Evolutionary conservation across 2,113 vertebrate species (phyloP).

Genomic region (Malurus cyaneus): DNA sequence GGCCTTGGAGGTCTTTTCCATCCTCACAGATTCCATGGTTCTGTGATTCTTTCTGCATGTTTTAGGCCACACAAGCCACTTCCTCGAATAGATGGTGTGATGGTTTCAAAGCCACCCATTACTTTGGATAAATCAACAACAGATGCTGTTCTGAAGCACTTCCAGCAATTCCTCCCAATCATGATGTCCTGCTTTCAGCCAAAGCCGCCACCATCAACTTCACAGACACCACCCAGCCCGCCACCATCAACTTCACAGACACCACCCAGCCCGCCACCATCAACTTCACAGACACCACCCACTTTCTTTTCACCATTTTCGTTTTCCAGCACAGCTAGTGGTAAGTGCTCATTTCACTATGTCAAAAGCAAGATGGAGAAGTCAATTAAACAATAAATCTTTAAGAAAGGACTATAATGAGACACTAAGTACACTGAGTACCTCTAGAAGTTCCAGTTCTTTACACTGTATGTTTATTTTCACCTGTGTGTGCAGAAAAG

Average conservation of each 20-base stretch:
- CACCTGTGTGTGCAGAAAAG: not conserved
- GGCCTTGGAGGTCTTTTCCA: not conserved
- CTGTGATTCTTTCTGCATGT: not conserved
- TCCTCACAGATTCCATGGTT: not conserved
- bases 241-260: no score
- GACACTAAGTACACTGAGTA: not conserved
- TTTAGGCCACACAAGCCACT: rapidly evolving
- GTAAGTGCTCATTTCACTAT: not conserved
- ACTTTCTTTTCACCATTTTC: no score
- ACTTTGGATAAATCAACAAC: not conserved
- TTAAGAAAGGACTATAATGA: not conserved
- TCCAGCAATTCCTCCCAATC: not conserved
- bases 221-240: no score
- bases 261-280: no score
- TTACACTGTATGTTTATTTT: not conserved
- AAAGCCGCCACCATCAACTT: no score
- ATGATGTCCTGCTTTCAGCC: rapidly evolving
- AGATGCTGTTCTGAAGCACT: rapidly evolving
- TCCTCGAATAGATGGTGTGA: rapidly evolving
- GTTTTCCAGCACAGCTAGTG: rapidly evolving
- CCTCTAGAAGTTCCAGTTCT: not conserved
- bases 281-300: no score
- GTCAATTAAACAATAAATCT: not conserved
- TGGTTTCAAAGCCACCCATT: not conserved
- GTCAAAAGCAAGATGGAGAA: not conserved